Base-by-base conservation (phyloP, 2,113 vertebrate genomes). In the Synchiropus splendidus region DNA sequence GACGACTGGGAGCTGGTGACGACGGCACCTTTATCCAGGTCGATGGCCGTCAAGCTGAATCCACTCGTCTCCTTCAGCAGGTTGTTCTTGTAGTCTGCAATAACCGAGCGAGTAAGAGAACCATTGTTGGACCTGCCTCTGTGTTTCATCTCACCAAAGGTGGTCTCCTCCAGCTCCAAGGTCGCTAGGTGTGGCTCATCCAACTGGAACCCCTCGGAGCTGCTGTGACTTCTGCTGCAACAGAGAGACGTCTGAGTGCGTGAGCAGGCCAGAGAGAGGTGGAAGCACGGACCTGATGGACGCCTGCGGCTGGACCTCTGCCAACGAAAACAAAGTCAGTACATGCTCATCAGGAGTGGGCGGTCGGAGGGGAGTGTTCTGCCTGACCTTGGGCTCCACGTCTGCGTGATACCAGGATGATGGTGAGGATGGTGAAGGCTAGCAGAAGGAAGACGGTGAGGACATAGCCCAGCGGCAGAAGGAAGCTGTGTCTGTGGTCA, bases 81-180 rank as follows among this genome's bases (percentile, higher is more conserved):
- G 84, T 97, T 97, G 85, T 96, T 97, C 74, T 94, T 97, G 78
- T 88, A 94, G 78, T 93, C 94, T 97, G 69, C 16, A 40, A 47
- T 13, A 0, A 63, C 59, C 72, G 39, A 17, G 17, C 39, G 33
- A 39, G 12, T 51, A 10, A 36, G 11, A 16, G 31, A 27, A 12
- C 35, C 10, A 18, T 18, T 15, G n/a, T 10, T 10, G 18, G 30
- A 13, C 2, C 5, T 17, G 42, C 3, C n/a, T 8, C 8, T 35
- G 16, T 9, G 12, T 38, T n/a, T 13, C 16, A 11, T 31, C 86
- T 64, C 72, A 96, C 92, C 91, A 42, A 91, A 73, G 41, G 69
- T 80, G 42, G 85, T 79, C 48, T 92, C 89, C 61, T 92, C 89
- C 1, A 50, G 81, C 64, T 92, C 90, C 1, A 53, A 80, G 67